Evolutionary conservation across 2,797 vertebrate species (phyloP), one percentile per base, ranked within the genome.

Genomic region (Sebastes minor): DNA sequence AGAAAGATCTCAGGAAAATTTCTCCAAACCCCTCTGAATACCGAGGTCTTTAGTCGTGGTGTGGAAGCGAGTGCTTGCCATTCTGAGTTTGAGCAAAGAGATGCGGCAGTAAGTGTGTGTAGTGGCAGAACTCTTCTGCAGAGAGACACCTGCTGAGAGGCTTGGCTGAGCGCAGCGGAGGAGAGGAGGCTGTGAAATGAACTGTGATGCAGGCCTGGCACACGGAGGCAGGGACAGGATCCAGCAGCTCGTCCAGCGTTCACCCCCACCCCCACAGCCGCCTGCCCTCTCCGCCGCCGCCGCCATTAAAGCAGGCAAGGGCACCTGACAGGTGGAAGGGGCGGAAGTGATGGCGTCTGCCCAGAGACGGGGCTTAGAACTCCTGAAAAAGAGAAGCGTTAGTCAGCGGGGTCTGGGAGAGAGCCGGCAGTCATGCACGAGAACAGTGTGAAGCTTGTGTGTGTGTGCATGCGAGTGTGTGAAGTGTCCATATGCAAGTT

Each of bases 261-360:
- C 55, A 11, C 23, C 75, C 60, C n/a, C 8, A 9, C 42, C 27
- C 62, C 27, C 38, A 13, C 78, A 56, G 22, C 80, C 76, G n/a
- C 86, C 81, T 75, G 70, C 81, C 79, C 82, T 68, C 78, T 80
- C 64, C 22, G 38, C 65, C 16, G 28, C 69, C 79, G 60, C 69
- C 79, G 60, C 79, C 60, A 83, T 89, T 92, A 90, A 90, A 90
- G 91, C 74, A 81, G 78, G 89, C 83, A 88, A 89, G 87, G 90
- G 80, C 94, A 95, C 93, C 94, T 94, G 92, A 92, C 95, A 95
- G 94, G 94, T 95, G 94, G 91, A 92, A 73, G 83, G 86, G 88
- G 86, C 25, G 81, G 91, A 87, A 84, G 74, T 69, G 75, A 76
- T 92, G 89, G 91, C 87, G 27, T 59, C 83, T 83, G 81, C 89